phyloP scores from a whole-genome alignment of 2,113 vertebrate species.

The Otocyon megalotis region DNA sequence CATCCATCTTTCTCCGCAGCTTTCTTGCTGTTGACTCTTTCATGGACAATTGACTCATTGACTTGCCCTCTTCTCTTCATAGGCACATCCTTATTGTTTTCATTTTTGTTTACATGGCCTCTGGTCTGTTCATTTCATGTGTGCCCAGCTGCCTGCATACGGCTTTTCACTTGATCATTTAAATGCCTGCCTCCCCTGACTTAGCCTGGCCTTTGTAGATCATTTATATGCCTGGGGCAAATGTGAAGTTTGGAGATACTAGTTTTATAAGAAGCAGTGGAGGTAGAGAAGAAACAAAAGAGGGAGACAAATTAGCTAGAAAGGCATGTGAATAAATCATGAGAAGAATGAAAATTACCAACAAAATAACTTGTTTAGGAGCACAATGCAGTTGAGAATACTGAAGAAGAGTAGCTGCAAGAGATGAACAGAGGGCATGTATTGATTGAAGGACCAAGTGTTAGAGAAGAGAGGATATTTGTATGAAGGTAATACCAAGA shows the following conservation, averaged over 20 bases:
- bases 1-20: neutral
- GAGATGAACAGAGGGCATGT: neutral
- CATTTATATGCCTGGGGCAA: neutral
- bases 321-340: neutral
- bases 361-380: neutral
- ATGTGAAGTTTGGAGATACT: neutral
- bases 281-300: neutral
- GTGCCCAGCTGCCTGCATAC: neutral
- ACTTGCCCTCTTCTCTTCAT: neutral
- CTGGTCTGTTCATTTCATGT: neutral
- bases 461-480: neutral
- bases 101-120: neutral
- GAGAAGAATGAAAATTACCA: neutral
- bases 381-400: neutral
- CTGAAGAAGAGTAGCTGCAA: neutral
- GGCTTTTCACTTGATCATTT: neutral
- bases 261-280: slow-evolving; percentile 7
- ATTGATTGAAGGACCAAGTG: neutral
- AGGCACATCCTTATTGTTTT: neutral
- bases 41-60: neutral
- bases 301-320: neutral
- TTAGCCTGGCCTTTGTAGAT: neutral
- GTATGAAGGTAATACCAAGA: neutral
- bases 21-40: neutral
- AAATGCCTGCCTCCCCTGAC: neutral